phyloP scores from a whole-genome alignment of 2,888 invertebrate genomes.

The Notocelia uddmanniana region DNA sequence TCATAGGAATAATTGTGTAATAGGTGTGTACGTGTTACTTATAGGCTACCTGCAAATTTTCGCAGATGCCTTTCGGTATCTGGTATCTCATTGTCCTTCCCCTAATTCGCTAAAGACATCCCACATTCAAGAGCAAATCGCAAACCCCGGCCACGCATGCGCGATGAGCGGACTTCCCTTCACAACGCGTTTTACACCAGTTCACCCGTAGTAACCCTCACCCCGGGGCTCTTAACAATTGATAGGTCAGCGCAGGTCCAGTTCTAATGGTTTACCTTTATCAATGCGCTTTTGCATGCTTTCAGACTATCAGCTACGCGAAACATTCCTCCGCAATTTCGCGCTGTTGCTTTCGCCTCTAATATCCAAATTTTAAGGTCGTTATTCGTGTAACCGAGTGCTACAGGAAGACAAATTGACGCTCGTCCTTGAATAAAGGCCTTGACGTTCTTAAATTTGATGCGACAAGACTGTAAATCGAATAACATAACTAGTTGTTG shows the following conservation, averaged over 20 bases:
- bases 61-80: background rate
- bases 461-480: background rate
- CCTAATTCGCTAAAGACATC: slow-evolving; percentile 27
- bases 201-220: background rate
- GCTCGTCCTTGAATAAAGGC: background rate
- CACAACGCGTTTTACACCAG: background rate
- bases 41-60: no score
- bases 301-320: slow-evolving; percentile 16
- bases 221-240: background rate
- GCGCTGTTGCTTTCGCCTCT: background rate
- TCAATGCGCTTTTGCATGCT: background rate
- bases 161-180: background rate
- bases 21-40: no score
- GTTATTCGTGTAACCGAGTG: slow-evolving; percentile 2
- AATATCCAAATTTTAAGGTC: background rate
- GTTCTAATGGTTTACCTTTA: background rate
- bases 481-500: background rate
- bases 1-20: no score
- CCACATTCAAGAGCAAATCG: slow-evolving; percentile 16
- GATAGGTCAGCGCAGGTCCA: background rate
- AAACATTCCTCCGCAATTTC: background rate
- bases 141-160: slow-evolving; percentile 20
- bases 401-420: background rate
- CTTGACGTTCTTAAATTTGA: background rate
- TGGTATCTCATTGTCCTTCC: slow-evolving; percentile 14